phyloP scores from a whole-genome alignment of 1,140 invertebrate species.

The Ectropis grisescens region DNA sequence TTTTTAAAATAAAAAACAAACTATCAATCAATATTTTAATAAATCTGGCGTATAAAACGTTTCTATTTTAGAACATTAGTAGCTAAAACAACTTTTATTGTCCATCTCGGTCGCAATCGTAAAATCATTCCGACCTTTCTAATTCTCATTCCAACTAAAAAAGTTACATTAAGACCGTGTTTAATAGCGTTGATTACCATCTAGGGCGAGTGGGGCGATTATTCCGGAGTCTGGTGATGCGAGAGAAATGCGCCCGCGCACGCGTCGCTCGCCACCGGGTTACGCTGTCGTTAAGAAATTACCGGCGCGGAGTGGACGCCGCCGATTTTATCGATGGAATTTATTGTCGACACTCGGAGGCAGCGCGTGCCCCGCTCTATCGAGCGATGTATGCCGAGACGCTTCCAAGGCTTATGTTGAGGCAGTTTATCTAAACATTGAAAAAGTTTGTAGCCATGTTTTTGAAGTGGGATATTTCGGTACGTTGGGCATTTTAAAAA shows the following conservation, averaged over 20 bases:
- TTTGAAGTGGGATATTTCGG: too few relatives aligned
- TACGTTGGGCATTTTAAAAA: too few relatives aligned
- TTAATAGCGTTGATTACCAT: constrained; percentile 66
- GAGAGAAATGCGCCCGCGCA: constrained; percentile 59
- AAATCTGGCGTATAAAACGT: too few relatives aligned
- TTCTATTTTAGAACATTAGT: too few relatives aligned
- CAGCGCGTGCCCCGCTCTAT: constrained; percentile 33
- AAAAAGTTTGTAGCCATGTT: too few relatives aligned
- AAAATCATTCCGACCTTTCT: constrained; percentile 12
- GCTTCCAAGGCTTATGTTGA: too few relatives aligned
- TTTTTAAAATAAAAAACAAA: too few relatives aligned
- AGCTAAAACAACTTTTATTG: too few relatives aligned
- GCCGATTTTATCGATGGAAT: constrained; percentile 68
- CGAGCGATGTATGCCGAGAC: too few relatives aligned
- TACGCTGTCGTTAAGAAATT: constrained; percentile 66
- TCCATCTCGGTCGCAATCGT: too few relatives aligned
- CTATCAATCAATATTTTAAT: too few relatives aligned
- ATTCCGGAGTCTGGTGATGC: constrained; percentile 56
- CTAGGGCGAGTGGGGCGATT: constrained; percentile 64
- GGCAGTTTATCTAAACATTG: constrained; percentile 11
- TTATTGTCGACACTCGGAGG: constrained; percentile 46
- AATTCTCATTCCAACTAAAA: constrained; percentile 40
- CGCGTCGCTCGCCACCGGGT: constrained; percentile 65
- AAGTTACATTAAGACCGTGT: constrained; percentile 57
- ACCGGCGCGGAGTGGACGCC: constrained; percentile 48